Evolutionary conservation across 2,888 invertebrate genomes (phyloP).

Genomic region (Plusia festucae): DNA sequence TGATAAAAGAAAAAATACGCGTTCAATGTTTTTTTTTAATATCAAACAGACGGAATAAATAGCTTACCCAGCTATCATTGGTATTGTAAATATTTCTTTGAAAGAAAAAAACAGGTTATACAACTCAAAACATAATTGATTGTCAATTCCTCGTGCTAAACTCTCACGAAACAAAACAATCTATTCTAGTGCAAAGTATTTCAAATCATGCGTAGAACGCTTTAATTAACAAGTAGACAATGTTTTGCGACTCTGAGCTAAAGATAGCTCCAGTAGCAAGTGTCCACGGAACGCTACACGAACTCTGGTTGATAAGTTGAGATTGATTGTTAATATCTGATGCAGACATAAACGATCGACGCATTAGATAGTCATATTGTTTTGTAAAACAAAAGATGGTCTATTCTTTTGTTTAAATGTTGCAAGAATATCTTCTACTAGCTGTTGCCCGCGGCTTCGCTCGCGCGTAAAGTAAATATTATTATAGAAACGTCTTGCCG

Average conservation of each 20-base stretch:
- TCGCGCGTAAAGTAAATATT: too few relatives aligned
- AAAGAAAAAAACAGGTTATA: too few relatives aligned
- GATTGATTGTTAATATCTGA: constrained; percentile 46
- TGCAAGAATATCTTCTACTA: neutral
- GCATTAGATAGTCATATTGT: neutral
- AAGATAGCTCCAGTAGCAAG: constrained; percentile 43
- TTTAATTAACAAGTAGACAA: constrained; percentile 1
- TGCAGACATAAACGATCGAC: constrained; percentile 15
- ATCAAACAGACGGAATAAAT: too few relatives aligned
- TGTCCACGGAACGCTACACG: constrained; percentile 36
- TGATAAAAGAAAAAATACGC: too few relatives aligned
- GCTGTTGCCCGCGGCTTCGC: too few relatives aligned
- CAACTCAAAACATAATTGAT: too few relatives aligned
- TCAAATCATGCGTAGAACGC: constrained; percentile 21
- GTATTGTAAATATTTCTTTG: too few relatives aligned
- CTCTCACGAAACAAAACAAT: neutral
- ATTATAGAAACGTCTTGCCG: too few relatives aligned
- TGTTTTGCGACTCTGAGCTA: constrained; percentile 30
- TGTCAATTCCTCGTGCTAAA: neutral
- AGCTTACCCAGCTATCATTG: too few relatives aligned
- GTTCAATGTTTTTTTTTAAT: too few relatives aligned
- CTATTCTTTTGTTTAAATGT: neutral
- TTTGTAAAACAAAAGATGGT: neutral
- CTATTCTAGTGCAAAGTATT: neutral
- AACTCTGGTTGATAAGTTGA: constrained; percentile 27